These are phyloP conservation scores for Cavia porcellus DNA, from an alignment of 2,113 vertebrate genomes.

Conservation along the genomic window DNA sequence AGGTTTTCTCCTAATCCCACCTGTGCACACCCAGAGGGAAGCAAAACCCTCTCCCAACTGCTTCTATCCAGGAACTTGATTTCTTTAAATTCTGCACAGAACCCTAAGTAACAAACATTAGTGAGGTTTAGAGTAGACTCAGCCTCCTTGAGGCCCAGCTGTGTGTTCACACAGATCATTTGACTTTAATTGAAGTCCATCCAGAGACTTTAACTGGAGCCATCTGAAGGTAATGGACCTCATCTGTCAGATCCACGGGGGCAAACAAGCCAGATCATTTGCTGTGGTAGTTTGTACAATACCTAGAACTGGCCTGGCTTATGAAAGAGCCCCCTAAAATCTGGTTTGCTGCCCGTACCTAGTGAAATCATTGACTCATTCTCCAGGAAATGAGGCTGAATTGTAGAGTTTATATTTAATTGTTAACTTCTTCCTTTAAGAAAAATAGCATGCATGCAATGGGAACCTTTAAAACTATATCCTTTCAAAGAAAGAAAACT, in stretches of 20 bases:
- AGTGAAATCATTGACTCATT: neutral
- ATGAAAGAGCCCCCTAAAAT: neutral
- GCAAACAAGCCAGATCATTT: neutral
- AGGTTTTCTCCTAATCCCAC: neutral
- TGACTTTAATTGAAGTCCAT: neutral
- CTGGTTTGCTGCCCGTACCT: neutral
- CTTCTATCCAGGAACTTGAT: neutral
- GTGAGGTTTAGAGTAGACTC: neutral
- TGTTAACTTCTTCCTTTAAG: neutral
- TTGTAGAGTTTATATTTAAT: neutral
- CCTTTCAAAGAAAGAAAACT: conserved; percentile 4
- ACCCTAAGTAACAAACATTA: neutral
- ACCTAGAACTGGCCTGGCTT: neutral
- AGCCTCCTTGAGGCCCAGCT: neutral
- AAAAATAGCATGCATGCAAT: neutral
- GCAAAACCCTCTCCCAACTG: neutral
- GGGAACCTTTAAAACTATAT: neutral
- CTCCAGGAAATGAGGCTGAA: neutral
- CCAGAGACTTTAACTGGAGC: neutral
- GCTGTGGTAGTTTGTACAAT: neutral
- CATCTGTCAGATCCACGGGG: neutral
- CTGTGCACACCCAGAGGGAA: neutral
- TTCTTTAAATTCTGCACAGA: conserved; percentile 6
- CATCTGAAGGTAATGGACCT: neutral
- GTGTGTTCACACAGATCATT: neutral